Conservation (phyloP, 2,797 vertebrate genomes). For the Hozukius guyotensis region DNA sequence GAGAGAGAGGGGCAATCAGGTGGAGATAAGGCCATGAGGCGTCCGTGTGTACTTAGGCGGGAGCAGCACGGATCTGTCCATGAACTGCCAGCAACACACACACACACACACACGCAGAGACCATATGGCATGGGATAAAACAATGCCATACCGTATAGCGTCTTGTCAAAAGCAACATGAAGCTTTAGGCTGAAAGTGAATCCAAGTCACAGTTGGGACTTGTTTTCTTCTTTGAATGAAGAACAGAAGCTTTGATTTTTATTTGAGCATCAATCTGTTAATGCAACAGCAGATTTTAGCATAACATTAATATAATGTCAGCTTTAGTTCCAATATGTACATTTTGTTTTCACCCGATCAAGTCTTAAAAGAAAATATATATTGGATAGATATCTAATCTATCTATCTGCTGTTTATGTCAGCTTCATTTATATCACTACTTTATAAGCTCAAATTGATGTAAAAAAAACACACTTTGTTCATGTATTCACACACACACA, state of each 20-base stretch:
- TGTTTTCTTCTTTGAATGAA: not conserved
- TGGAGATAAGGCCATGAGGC: constrained; percentile 73
- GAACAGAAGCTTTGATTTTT: not conserved
- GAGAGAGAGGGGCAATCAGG: constrained; percentile 64
- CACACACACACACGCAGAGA: constrained; percentile 3
- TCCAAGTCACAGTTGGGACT: not conserved
- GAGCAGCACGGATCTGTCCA: constrained; percentile 83
- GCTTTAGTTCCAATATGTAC: not conserved
- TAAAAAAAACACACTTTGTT: not conserved
- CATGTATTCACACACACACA: not conserved
- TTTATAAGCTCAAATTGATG: not conserved
- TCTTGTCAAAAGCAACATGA: not conserved
- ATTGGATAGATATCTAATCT: not conserved
- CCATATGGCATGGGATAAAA: constrained; percentile 70
- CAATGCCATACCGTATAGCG: constrained; percentile 33
- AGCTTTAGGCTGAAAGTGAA: constrained; percentile 1
- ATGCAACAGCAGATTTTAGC: not conserved
- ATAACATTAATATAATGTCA: not conserved
- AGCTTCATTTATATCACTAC: not conserved
- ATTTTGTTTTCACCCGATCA: not conserved
- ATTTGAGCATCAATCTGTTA: not conserved
- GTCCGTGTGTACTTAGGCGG: constrained; percentile 81
- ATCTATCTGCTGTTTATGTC: not conserved
- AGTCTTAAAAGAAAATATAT: not conserved
- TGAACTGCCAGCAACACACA: constrained; percentile 53